Percentiles rank a stretch among this genome's conserved stretches.
These are phyloP conservation scores for Desmodus rotundus DNA, from an alignment of 2,113 vertebrate genomes.

Conservation along the genomic window DNA sequence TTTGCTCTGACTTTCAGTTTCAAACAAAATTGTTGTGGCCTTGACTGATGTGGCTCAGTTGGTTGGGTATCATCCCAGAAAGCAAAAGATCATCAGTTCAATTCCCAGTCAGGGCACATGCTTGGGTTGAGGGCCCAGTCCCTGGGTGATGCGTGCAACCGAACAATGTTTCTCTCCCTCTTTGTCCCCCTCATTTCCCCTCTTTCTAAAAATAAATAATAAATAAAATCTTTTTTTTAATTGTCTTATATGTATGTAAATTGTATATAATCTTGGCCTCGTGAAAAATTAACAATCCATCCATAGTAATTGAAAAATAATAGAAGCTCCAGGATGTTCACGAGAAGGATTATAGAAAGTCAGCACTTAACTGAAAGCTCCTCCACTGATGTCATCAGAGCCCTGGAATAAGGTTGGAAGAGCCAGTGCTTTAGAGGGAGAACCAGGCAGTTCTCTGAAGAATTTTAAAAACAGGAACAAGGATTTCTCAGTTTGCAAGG, in stretches of 20 bases:
- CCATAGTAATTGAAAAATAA: not conserved
- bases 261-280: not conserved
- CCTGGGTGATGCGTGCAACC: no score
- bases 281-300: not conserved
- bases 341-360: not conserved
- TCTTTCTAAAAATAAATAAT: no score
- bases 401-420: not conserved
- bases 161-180: no score
- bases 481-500: slow-evolving; percentile 45
- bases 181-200: no score
- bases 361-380: not conserved
- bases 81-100: no score
- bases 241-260: not conserved
- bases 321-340: not conserved
- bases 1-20: not conserved
- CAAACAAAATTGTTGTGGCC: not conserved
- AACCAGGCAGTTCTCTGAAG: slow-evolving; percentile 31
- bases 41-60: no score
- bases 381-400: not conserved
- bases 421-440: not conserved
- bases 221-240: not conserved
- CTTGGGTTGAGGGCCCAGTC: no score
- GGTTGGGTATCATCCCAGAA: no score
- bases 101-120: no score
- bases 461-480: slow-evolving; percentile 55